Conservation (phyloP, 2,888 invertebrate genomes). For the Oscheius onirici region DNA sequence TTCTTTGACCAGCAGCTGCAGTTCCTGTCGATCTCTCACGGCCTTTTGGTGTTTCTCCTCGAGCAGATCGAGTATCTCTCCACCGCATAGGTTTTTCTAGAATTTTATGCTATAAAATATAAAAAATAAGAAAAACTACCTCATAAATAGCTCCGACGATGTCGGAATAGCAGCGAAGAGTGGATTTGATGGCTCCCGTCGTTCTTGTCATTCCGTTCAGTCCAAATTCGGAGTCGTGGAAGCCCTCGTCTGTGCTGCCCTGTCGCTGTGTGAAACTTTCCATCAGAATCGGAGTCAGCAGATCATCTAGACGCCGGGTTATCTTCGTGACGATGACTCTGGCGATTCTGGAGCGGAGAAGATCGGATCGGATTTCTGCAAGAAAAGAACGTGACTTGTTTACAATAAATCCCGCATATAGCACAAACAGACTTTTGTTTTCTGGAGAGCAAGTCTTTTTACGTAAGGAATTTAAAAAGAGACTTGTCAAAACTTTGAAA, state of each 20-base stretch:
- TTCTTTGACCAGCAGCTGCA: constrained; percentile 10
- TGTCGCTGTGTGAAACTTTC: neutral
- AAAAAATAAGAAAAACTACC: neutral
- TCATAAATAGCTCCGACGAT: constrained; percentile 1
- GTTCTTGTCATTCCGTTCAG: constrained; percentile 6
- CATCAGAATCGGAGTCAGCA: constrained; percentile 2
- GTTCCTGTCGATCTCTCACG: neutral
- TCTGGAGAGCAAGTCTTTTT: too few relatives aligned
- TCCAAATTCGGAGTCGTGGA: constrained; percentile 18
- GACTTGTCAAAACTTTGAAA: too few relatives aligned
- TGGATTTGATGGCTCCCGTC: neutral
- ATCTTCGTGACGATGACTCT: constrained; percentile 1
- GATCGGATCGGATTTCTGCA: constrained; percentile 2
- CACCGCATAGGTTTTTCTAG: constrained; percentile 22
- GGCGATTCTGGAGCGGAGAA: constrained; percentile 11
- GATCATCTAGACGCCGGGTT: neutral
- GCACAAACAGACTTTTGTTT: too few relatives aligned
- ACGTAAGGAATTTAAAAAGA: too few relatives aligned
- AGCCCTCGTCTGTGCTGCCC: constrained; percentile 6
- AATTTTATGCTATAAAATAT: neutral
- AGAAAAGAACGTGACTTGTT: too few relatives aligned
- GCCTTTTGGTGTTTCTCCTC: constrained; percentile 17
- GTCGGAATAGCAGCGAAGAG: constrained; percentile 12
- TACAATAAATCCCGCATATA: too few relatives aligned
- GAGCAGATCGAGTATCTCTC: constrained; percentile 12